These are phyloP conservation scores for Melanerpes formicivorus DNA, from an alignment of 2,113 vertebrate genomes.

Conservation along the genomic window DNA sequence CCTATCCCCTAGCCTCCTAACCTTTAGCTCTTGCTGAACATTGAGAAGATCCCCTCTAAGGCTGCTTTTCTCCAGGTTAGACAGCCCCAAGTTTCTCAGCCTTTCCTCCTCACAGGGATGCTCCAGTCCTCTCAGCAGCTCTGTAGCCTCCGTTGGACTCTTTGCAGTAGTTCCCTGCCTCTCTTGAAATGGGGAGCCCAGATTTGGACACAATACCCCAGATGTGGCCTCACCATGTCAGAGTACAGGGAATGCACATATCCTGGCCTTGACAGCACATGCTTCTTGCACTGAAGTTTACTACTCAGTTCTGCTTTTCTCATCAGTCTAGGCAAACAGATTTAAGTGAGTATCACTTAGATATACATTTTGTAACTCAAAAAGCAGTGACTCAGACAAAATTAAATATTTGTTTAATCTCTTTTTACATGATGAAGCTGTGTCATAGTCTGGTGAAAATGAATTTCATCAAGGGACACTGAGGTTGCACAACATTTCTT, in stretches of 20 bases:
- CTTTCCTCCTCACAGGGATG: too few relatives aligned
- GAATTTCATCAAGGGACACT: not conserved
- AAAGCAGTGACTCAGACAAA: not conserved
- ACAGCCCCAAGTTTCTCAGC: too few relatives aligned
- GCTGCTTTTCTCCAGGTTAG: too few relatives aligned
- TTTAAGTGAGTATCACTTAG: not conserved
- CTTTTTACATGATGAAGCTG: not conserved
- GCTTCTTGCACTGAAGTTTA: not conserved
- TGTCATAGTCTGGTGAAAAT: conserved; percentile 9
- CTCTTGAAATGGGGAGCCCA: too few relatives aligned
- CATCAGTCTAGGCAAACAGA: not conserved
- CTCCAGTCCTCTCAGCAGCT: too few relatives aligned
- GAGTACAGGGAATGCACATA: not conserved
- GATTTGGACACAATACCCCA: too few relatives aligned
- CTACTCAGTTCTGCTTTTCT: not conserved
- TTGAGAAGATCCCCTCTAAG: too few relatives aligned
- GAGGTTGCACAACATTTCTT: not conserved
- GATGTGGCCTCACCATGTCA: too few relatives aligned
- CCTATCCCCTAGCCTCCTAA: too few relatives aligned
- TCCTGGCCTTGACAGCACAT: not conserved
- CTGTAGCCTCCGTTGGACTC: too few relatives aligned
- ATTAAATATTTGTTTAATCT: conserved; percentile 51
- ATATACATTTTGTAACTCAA: fast-evolving
- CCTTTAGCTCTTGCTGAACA: too few relatives aligned
- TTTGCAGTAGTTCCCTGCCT: too few relatives aligned